Evolutionary conservation across 2,113 vertebrate species (phyloP).

Genomic region (Ptilonorhynchus violaceus): DNA sequence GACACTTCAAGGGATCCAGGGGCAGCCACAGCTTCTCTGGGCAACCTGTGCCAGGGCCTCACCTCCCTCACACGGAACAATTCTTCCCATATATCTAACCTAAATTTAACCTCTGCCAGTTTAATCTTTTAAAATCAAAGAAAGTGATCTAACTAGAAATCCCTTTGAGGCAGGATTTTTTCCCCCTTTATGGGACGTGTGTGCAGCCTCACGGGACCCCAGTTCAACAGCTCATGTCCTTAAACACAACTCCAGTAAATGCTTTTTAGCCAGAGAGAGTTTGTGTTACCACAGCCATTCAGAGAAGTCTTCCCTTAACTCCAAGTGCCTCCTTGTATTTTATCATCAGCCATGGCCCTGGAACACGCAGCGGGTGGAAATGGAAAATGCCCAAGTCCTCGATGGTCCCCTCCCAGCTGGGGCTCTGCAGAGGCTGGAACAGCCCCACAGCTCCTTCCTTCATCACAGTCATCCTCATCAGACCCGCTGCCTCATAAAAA

Average conservation of each 20-base stretch:
- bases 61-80: fast-evolving
- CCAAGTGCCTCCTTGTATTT: neutral
- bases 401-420: neutral
- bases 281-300: fast-evolving
- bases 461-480: neutral
- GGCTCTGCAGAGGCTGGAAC: neutral
- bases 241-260: neutral
- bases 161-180: neutral
- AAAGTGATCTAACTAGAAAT: neutral
- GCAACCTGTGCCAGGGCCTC: neutral
- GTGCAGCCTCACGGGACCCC: neutral
- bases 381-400: neutral
- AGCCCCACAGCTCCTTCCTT: fast-evolving
- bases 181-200: neutral
- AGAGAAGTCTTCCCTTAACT: neutral
- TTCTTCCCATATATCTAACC: neutral
- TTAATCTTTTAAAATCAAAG: neutral
- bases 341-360: fast-evolving
- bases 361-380: fast-evolving
- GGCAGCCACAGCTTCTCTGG: neutral
- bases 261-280: neutral
- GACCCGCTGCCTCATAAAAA: neutral
- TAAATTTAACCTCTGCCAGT: neutral
- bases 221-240: neutral
- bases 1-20: neutral